These are phyloP conservation scores for Punctoribates punctum DNA, from an alignment of 2,888 invertebrate genomes.

Conservation along the genomic window DNA sequence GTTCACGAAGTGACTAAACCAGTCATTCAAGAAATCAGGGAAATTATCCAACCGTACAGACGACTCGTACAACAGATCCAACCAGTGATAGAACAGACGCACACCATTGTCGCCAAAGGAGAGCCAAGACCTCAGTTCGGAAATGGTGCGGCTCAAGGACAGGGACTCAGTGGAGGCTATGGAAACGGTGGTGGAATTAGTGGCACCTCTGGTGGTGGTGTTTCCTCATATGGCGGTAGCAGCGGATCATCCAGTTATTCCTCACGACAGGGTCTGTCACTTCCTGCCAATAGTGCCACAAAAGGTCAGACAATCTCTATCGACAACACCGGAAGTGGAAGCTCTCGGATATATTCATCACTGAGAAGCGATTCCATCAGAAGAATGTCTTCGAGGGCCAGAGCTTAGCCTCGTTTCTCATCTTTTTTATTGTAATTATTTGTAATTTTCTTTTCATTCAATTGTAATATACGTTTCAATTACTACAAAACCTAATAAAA, in stretches of 20 bases:
- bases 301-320: background rate
- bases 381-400: background rate
- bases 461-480: background rate
- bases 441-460: background rate
- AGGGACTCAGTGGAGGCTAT: background rate
- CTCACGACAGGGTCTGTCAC: background rate
- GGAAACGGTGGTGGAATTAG: background rate
- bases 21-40: conserved; percentile 33
- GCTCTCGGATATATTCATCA: background rate
- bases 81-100: conserved; percentile 41
- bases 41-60: conserved; percentile 41
- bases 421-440: background rate
- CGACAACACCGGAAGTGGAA: background rate
- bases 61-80: conserved; percentile 39
- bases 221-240: background rate
- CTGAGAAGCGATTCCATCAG: background rate
- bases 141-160: background rate
- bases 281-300: background rate
- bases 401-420: background rate
- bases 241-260: conserved; percentile 5
- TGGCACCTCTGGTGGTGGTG: background rate
- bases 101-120: conserved; percentile 41
- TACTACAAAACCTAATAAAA: too few relatives aligned
- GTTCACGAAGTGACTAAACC: conserved; percentile 40
- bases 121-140: conserved; percentile 31